These are phyloP conservation scores for Amorpha juglandis DNA, from an alignment of 2,888 invertebrate species.

Conservation along the genomic window DNA sequence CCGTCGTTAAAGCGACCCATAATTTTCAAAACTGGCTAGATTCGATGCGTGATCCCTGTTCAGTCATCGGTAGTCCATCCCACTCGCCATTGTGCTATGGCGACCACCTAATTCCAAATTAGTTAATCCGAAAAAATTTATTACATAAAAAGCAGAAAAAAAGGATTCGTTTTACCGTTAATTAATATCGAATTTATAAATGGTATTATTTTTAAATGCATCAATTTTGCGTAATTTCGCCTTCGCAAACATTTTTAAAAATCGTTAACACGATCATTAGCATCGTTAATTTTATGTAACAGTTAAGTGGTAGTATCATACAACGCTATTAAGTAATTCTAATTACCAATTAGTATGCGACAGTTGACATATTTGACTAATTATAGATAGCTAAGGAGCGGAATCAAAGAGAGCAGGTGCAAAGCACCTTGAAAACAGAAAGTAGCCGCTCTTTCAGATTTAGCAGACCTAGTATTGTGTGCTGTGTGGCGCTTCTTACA, in stretches of 20 bases:
- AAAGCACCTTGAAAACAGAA: slow-evolving; percentile 33
- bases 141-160: background rate
- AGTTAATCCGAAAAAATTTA: too few species aligned
- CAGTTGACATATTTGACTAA: slow-evolving; percentile 24
- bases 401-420: slow-evolving; percentile 20
- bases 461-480: slow-evolving; percentile 39
- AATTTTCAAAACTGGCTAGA: too few species aligned
- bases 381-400: slow-evolving; percentile 20
- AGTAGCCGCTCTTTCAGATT: slow-evolving; percentile 47
- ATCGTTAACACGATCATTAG: too few species aligned
- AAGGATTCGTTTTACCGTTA: background rate
- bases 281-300: slow-evolving; percentile 6
- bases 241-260: background rate
- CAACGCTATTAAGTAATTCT: slow-evolving; percentile 1
- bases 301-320: slow-evolving; percentile 1
- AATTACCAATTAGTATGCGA: slow-evolving; percentile 19
- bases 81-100: too few species aligned
- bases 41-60: too few species aligned
- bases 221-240: too few species aligned
- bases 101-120: background rate
- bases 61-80: too few species aligned
- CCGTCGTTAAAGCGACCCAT: too few species aligned
- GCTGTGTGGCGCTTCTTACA: slow-evolving; percentile 32
- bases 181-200: too few species aligned
- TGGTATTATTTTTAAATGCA: too few species aligned